phyloP scores from a whole-genome alignment of 2,113 vertebrate genomes.

The Pogona vitticeps region DNA sequence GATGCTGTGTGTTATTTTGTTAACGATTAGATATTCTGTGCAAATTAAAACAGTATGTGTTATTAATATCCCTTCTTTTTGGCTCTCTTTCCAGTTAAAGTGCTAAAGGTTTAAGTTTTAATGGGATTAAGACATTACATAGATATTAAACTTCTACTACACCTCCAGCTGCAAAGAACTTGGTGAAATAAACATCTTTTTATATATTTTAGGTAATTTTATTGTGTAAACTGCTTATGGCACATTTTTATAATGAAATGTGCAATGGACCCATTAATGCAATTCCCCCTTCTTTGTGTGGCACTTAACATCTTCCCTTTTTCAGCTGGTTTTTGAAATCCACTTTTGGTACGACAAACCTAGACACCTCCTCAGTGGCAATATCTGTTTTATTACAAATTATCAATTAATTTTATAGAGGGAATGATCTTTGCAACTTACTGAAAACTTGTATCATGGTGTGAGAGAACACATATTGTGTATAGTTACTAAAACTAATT shows the following conservation, averaged over 20 bases:
- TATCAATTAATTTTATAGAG: conserved; percentile 41
- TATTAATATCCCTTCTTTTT: conserved; percentile 24
- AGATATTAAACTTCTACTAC: conserved; percentile 51
- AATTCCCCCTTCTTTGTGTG: neutral
- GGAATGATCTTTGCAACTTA: neutral
- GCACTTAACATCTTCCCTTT: conserved; percentile 38
- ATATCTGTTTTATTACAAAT: conserved; percentile 49
- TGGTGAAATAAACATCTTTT: conserved; percentile 24
- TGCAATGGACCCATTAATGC: conserved; percentile 26
- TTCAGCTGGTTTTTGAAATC: conserved; percentile 51
- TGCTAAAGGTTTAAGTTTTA: conserved; percentile 37
- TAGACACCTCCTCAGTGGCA: neutral
- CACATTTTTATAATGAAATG: conserved; percentile 57
- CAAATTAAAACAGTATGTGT: neutral
- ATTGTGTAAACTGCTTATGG: conserved; percentile 47
- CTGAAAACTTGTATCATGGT: conserved; percentile 15
- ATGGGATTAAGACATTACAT: conserved; percentile 46
- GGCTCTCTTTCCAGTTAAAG: conserved; percentile 23
- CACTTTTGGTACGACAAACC: conserved; percentile 18
- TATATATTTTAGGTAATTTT: conserved; percentile 53
- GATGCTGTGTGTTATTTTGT: conserved; percentile 24
- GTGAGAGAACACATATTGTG: conserved; percentile 8
- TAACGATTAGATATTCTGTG: conserved; percentile 29
- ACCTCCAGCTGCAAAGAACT: conserved; percentile 38
- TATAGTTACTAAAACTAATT: neutral